Evolutionary conservation across 1,140 invertebrate genomes (phyloP), one percentile per base, ranked within the genome.

Genomic region (Aphidius gifuensis): DNA sequence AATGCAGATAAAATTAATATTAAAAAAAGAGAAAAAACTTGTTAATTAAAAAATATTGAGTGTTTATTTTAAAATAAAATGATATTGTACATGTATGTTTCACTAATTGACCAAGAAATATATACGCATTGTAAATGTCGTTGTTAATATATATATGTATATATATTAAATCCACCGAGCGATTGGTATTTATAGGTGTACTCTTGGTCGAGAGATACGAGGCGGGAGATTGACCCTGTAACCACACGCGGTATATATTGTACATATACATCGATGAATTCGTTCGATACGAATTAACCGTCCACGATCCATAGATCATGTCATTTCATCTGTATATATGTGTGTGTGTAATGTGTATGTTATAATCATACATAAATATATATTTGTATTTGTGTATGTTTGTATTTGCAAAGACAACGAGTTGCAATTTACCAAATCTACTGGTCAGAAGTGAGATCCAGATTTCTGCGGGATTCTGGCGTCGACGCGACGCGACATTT

Each of bases 281-380:
- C 51, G 62, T 71, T 71, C 68, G 72, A 69, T 69, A 67, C 67
- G 70, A 73, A 73, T 73, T 74, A 74, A 69, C 68, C 69, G 64
- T 66, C 50, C 56, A 48, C 65, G 67, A 69, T 65, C 69, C 69
- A 72, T 72, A 70, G 72, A 74, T 74, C 72, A 72, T 44, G 43
- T 44, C 43, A 44, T 11, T 44, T 44, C 43, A 44, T 2, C 7
- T 44, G 7, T 11, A 44, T 8, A 7, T 44, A 11, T 7, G 5
- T 44, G 5, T 8, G 2, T 44, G 43, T 8, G 43, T 7, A 5
- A 11, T 44, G 43, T 8, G 43, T 7, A 5, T 32, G 21, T 38
- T 38, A 39, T 8, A 5, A 23, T 39, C 50, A 32, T 8, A 16
- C 48, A 23, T 5, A 23, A 16, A 5, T 7, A 53, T 11, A 23